Evolutionary conservation across 2,888 invertebrate species (phyloP).

Genomic region (Formica aserva): DNA sequence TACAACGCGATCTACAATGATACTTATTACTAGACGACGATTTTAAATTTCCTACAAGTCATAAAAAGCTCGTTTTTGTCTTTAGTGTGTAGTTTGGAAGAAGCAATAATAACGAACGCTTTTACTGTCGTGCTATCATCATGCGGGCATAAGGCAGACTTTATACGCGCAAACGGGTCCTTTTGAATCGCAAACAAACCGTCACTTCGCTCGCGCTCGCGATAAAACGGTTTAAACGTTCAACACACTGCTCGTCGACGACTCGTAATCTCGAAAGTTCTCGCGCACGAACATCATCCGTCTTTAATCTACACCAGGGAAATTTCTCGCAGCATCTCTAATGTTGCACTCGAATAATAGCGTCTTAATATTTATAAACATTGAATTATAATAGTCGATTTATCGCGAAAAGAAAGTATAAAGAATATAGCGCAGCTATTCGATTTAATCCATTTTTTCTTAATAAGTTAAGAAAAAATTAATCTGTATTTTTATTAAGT

Average conservation of each 20-base stretch:
- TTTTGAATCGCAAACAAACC: slow-evolving; percentile 6
- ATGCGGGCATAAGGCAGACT: background rate
- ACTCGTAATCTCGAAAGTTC: slow-evolving; percentile 39
- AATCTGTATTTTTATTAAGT: background rate
- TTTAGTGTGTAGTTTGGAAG: background rate
- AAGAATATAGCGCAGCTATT: background rate
- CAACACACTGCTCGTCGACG: background rate
- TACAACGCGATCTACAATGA: background rate
- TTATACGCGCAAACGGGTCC: background rate
- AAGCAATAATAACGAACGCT: slow-evolving; percentile 13
- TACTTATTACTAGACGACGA: background rate
- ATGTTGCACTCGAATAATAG: background rate
- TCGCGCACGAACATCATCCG: slow-evolving; percentile 29
- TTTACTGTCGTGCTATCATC: slow-evolving; percentile 9
- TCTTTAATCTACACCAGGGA: slow-evolving; percentile 27
- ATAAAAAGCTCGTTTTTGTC: background rate
- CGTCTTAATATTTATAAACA: background rate
- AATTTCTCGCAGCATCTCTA: slow-evolving; percentile 12
- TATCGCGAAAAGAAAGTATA: background rate
- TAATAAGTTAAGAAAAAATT: background rate
- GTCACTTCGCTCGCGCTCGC: background rate
- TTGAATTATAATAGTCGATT: background rate
- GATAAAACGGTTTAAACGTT: slow-evolving; percentile 33
- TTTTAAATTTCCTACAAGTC: slow-evolving; percentile 18
- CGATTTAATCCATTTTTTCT: background rate